These are phyloP conservation scores for Ceriagrion tenellum DNA, from an alignment of 2,888 invertebrate genomes.

Conservation along the genomic window DNA sequence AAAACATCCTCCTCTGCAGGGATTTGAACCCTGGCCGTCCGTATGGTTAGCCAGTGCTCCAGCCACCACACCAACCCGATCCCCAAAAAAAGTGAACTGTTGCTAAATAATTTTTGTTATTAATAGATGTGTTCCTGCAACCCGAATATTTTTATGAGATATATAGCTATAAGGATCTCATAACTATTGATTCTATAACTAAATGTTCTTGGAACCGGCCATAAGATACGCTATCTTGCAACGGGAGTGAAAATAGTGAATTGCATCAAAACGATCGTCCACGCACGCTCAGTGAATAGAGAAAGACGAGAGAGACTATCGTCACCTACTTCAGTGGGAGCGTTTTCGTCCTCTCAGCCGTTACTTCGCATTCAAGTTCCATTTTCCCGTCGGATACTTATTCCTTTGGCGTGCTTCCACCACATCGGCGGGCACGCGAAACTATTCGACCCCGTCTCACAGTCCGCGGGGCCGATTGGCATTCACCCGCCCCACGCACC, in stretches of 20 bases:
- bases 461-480: not conserved
- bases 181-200: too few species aligned
- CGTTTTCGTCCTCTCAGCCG: not conserved
- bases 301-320: not conserved
- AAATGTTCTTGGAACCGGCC: too few species aligned
- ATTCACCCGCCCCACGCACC: not conserved
- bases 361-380: conserved; percentile 32
- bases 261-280: not conserved
- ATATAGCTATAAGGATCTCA: too few species aligned
- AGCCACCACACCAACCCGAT: too few species aligned
- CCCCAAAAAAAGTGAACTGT: too few species aligned
- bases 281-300: not conserved
- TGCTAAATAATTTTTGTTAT: too few species aligned
- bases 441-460: conserved; percentile 20
- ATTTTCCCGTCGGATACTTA: not conserved
- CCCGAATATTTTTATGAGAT: too few species aligned
- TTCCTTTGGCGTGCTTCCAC: not conserved
- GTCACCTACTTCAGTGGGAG: not conserved
- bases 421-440: not conserved
- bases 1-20: too few species aligned
- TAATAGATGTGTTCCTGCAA: too few species aligned
- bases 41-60: too few species aligned
- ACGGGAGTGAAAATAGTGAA: not conserved
- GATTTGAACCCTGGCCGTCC: too few species aligned
- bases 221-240: not conserved